These are phyloP conservation scores for Dolichopus griseipennis DNA, from an alignment of 2,888 invertebrate species.

Conservation along the genomic window DNA sequence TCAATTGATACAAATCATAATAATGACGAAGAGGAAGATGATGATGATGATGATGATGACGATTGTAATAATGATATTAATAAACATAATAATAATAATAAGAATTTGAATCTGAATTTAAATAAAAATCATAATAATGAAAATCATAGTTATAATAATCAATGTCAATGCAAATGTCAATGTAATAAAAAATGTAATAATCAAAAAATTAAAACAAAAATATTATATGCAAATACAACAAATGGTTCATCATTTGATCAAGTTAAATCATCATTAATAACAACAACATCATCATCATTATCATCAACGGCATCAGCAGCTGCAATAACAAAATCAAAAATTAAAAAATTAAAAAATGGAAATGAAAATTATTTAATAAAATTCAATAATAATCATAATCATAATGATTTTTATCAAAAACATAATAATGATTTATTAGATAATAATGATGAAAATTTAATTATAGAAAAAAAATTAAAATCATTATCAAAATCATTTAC, in stretches of 20 bases:
- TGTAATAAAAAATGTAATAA: background rate
- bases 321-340: background rate
- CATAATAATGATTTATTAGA: no score
- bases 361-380: background rate
- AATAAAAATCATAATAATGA: no score
- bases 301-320: background rate
- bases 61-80: no score
- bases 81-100: no score
- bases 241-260: background rate
- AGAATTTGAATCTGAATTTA: no score
- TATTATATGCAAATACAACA: background rate
- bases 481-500: conserved; percentile 7
- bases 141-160: no score
- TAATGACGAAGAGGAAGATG: no score
- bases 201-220: background rate
- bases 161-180: conserved; percentile 2
- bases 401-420: background rate
- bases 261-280: background rate
- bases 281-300: background rate
- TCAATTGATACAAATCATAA: background rate
- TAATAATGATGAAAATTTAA: background rate
- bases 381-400: background rate
- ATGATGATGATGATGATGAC: no score
- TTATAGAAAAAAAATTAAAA: conserved; percentile 8
- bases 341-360: background rate